A percentile compares a stretch with the other conserved stretches of the same genome.
phyloP scores from a whole-genome alignment of 2,113 vertebrate species.

The Hystrix brachyura region DNA sequence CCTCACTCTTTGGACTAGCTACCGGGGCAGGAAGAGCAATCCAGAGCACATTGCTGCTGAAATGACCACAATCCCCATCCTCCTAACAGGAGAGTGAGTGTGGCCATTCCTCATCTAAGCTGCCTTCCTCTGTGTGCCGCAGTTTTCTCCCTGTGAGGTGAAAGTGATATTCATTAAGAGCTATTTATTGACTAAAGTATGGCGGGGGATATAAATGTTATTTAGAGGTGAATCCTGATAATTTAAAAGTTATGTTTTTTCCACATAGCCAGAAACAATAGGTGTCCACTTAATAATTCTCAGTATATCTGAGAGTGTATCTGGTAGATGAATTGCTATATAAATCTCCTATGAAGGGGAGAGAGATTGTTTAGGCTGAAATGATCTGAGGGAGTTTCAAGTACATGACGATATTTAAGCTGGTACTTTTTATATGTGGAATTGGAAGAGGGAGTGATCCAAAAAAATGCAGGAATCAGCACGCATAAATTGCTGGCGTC shows the following conservation, averaged over 20 bases:
- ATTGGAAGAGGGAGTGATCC: constrained; percentile 31
- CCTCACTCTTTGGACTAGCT: background rate
- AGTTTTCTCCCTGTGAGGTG: background rate
- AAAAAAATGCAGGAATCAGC: background rate
- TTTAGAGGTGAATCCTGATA: background rate
- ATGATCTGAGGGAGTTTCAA: constrained; percentile 10
- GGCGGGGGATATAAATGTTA: background rate
- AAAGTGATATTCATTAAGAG: constrained; percentile 6
- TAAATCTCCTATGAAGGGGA: constrained; percentile 21
- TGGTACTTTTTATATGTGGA: constrained; percentile 17
- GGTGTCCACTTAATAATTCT: background rate
- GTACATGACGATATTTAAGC: constrained; percentile 46
- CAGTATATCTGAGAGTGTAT: background rate
- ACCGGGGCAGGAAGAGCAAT: background rate
- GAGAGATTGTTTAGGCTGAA: constrained; percentile 59
- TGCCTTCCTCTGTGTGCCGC: background rate
- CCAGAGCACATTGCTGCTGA: background rate
- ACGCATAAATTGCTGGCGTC: background rate
- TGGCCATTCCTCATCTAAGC: background rate
- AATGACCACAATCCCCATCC: background rate
- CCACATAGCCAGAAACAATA: constrained; percentile 1
- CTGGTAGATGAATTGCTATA: constrained; percentile 21
- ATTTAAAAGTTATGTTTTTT: constrained; percentile 20
- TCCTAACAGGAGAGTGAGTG: background rate
- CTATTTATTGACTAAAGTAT: background rate